Base-by-base conservation (phyloP, 2,797 vertebrate genomes). In the Echeneis naucrates region DNA sequence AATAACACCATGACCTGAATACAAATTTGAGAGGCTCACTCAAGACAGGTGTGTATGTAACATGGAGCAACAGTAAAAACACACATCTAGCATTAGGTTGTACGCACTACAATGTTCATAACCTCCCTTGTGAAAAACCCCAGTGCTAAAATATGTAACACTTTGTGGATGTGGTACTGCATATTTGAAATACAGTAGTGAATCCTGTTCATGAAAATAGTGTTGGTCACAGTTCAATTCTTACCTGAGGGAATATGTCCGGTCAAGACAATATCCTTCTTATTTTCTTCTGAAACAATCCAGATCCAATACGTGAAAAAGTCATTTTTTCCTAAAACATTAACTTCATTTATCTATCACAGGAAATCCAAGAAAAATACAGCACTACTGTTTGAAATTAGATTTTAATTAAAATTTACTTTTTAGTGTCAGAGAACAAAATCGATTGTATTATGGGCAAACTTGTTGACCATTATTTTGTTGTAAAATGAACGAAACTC, bases 1-100 rank as follows among this genome's bases (percentile, higher is more conserved):
- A 78, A 67, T 37, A 56, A 11, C 19, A n/a, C 30, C 51, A 52
- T 38, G 56, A 51, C 33, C 19, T 48, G 50, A 79, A 79, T 73
- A 61, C n/a, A 61, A 26, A 75, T 59, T 11, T 45, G 8, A 48
- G 5, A 17, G 17, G 17, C 35, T 63, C 11, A 37, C 56, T 68
- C 26, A 17, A 48, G 9, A 27, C 40, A 51, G 13, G 19, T 30
- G 24, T 45, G 14, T 19, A 38, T 32, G 26, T 5, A n/a, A 26
- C 5, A 30, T 8, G 55, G 37, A 58, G 35, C 3, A 47, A 40
- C 10, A 32, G 5, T 4, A 17, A 27, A 32, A 47, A 24, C n/a
- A 10, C 4, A 8, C 0, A 44, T 19, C 0, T 13, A 24, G 12
- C 17, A 14, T 6, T 9, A 23, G 13, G 13, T 8, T 13, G 26